Evolutionary conservation across 2,797 vertebrate species (phyloP).

Genomic region (Coreius guichenoti): DNA sequence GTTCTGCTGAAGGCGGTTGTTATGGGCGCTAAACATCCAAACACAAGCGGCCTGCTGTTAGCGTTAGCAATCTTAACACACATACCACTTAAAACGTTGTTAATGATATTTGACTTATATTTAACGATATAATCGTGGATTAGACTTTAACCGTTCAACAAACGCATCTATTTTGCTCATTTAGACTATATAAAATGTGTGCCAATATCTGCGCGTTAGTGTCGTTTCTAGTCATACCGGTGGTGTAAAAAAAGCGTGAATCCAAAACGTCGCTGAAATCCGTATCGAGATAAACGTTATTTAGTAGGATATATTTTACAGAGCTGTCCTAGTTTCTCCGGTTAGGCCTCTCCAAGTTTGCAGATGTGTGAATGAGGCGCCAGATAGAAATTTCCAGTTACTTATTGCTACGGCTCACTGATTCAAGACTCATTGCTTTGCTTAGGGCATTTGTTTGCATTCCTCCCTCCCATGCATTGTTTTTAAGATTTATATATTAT

Average conservation of each 20-base stretch:
- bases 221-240: not conserved
- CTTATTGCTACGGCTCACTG: not conserved
- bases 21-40: constrained; percentile 44
- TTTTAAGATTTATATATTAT: not conserved
- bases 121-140: not conserved
- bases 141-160: no score
- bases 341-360: not conserved
- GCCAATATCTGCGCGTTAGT: not conserved
- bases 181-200: not conserved
- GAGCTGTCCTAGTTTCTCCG: not conserved
- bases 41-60: constrained; percentile 64
- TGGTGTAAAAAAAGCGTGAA: not conserved
- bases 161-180: not conserved
- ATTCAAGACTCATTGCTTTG: constrained; percentile 1
- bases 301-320: not conserved
- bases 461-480: not conserved
- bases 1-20: constrained; percentile 16
- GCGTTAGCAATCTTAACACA: constrained; percentile 71
- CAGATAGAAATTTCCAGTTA: constrained; percentile 38
- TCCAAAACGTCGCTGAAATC: not conserved
- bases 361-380: not conserved
- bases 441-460: not conserved
- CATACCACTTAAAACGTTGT: not conserved
- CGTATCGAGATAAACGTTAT: not conserved
- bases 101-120: not conserved